phyloP scores from a whole-genome alignment of 1,140 invertebrate genomes.

The Cherax quadricarinatus region DNA sequence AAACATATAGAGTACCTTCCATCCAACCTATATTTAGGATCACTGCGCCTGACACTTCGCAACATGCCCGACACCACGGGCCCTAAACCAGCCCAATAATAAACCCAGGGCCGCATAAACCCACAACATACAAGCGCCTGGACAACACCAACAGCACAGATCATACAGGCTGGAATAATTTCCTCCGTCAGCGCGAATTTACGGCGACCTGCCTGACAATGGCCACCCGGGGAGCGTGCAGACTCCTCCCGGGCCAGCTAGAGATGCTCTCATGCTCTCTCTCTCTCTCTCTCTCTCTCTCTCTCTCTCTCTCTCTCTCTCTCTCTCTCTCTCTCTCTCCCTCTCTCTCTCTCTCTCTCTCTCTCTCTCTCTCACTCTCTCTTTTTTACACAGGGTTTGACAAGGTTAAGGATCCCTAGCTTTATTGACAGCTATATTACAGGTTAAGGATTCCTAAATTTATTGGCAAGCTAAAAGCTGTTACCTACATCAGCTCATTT shows the following conservation, averaged over 20 bases:
- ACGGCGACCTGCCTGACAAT: background rate
- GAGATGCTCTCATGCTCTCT: background rate
- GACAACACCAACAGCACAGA: slow-evolving; percentile 2
- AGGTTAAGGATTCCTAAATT: too few species aligned
- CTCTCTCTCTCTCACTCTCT: background rate
- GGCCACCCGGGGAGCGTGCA: slow-evolving; percentile 19
- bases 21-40: background rate
- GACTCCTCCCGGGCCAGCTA: background rate
- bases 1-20: background rate
- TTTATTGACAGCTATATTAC: too few species aligned
- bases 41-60: background rate
- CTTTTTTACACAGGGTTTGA: too few species aligned
- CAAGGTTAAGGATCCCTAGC: too few species aligned
- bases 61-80: background rate
- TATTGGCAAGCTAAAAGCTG: too few species aligned
- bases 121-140: slow-evolving; percentile 2
- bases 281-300: background rate
- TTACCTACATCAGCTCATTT: too few species aligned
- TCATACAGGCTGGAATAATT: slow-evolving; percentile 23
- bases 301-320: too few species aligned
- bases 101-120: slow-evolving; percentile 8
- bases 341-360: too few species aligned
- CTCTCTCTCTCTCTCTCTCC: too few species aligned
- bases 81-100: background rate
- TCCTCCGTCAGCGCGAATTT: slow-evolving; percentile 28